Base-by-base conservation (phyloP, 2,113 vertebrate species). In the Xenopus borealis region DNA sequence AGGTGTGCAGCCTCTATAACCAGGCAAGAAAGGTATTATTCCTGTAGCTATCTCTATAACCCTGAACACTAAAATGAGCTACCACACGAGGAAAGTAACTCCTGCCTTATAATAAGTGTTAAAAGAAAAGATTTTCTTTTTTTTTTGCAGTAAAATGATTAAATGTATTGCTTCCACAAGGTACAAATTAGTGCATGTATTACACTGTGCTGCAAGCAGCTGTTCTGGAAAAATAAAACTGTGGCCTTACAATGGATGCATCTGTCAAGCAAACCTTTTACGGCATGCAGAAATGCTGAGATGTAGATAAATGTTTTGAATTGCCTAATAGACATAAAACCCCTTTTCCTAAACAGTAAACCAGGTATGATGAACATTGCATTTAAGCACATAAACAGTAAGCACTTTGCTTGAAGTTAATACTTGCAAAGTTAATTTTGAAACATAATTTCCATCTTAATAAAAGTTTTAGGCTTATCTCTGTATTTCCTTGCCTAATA, bases 341-440 rank as follows among this genome's bases (percentile, higher is more conserved):
- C 53, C 17, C 16, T 55, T 55, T 55, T 55, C 17, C 53, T n/a
- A 55, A 55, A 55, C 17, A 18, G 53, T 55, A 55, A 55, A 55
- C 14, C 53, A 55, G 53, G 53, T 55, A n/a, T 55, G 53, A 55
- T 55, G 14, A 55, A 55, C 53, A n/a, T n/a, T n/a, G 17, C 53
- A n/a, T 55, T n/a, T 55, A n/a, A 55, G 53, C 17, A n/a, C 53
- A 55, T 55, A 55, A 55, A 55, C 53, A n/a, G 53, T 55, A 55
- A 55, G 47, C 47, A 50, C 14, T 50, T 50, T 50, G 47, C 47
- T 50, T 12, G 3, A 13, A 13, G 47, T 13, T 50, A 50, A 50
- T 50, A 50, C 47, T 50, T 1, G 14, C 47, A 13, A 12, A 50
- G 17, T 55, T 55, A 12, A 55, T 55, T 55, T 9, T 55, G 14